Evolutionary conservation across 2,888 invertebrate species (phyloP).

Genomic region (Trissoscelio sp.): DNA sequence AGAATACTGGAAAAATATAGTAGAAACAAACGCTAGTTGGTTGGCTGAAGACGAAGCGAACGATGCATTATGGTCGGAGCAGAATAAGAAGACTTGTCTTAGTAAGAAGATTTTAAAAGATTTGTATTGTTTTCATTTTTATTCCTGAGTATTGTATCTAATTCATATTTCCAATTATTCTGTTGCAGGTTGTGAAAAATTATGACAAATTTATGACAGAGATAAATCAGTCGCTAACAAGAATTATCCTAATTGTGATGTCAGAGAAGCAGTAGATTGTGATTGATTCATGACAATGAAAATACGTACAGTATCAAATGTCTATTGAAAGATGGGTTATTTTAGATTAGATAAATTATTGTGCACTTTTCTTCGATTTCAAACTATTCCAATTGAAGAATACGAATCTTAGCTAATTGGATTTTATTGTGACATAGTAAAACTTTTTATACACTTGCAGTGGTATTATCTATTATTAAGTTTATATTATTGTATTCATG

Average conservation of each 20-base stretch:
- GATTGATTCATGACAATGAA: slow-evolving; percentile 61
- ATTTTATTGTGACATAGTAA: no score
- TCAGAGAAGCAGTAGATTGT: slow-evolving; percentile 28
- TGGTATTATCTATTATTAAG: no score
- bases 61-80: slow-evolving; percentile 71
- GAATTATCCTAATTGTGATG: slow-evolving; percentile 61
- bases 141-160: slow-evolving; percentile 15
- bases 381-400: no score
- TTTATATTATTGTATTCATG: no score
- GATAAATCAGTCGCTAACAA: slow-evolving; percentile 51
- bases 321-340: slow-evolving; percentile 8
- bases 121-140: slow-evolving; percentile 31
- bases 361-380: background rate
- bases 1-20: slow-evolving; percentile 84
- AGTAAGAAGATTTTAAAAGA: slow-evolving; percentile 39
- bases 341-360: slow-evolving; percentile 20
- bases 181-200: slow-evolving; percentile 61
- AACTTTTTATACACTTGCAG: no score
- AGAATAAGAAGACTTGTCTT: slow-evolving; percentile 40
- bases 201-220: slow-evolving; percentile 59
- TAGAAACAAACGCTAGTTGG: slow-evolving; percentile 83
- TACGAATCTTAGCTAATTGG: no score
- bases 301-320: slow-evolving; percentile 27
- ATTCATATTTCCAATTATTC: slow-evolving; percentile 30
- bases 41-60: slow-evolving; percentile 84